A percentile compares a stretch with the other conserved stretches of the same genome.
Conservation (phyloP, 1,140 invertebrate genomes). For the Heterodera schachtii region DNA sequence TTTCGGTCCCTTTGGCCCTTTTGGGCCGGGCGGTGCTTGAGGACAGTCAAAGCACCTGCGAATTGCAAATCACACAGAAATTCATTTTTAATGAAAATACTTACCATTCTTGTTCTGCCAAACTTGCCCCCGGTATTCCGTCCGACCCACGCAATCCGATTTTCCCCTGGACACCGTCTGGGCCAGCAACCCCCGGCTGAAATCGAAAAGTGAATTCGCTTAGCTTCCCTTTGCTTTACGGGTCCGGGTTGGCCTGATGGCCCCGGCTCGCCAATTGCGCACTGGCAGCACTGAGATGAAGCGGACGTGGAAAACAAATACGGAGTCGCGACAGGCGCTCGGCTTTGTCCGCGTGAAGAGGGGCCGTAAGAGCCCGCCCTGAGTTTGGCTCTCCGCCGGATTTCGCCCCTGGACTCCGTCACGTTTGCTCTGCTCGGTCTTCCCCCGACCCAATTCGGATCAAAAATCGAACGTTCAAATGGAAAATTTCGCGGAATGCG, state of each 20-base stretch:
- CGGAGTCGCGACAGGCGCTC: not conserved
- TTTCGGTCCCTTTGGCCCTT: slow-evolving; percentile 24
- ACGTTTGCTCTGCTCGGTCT: not conserved
- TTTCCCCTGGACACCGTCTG: slow-evolving; percentile 13
- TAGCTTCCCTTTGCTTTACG: not conserved
- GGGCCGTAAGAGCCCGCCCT: not conserved
- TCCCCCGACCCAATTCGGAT: not conserved
- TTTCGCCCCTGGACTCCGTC: not conserved
- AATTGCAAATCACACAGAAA: not conserved
- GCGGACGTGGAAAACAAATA: not conserved
- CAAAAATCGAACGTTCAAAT: not conserved
- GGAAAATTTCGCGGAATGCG: not conserved
- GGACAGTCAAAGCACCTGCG: slow-evolving; percentile 25
- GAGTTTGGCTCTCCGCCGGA: not conserved
- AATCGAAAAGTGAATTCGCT: not conserved
- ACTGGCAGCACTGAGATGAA: slow-evolving; percentile 19
- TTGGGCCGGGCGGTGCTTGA: slow-evolving; percentile 22
- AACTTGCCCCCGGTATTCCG: slow-evolving; percentile 14
- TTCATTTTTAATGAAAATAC: not conserved
- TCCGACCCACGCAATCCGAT: slow-evolving; percentile 13
- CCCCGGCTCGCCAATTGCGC: slow-evolving; percentile 26
- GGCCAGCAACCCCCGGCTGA: slow-evolving; percentile 8
- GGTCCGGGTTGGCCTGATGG: slow-evolving; percentile 21
- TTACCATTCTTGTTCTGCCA: slow-evolving; percentile 27
- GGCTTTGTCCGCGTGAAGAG: not conserved